Evolutionary conservation across 2,797 vertebrate species (phyloP).

Genomic region (Platyrinchus mystaceus): DNA sequence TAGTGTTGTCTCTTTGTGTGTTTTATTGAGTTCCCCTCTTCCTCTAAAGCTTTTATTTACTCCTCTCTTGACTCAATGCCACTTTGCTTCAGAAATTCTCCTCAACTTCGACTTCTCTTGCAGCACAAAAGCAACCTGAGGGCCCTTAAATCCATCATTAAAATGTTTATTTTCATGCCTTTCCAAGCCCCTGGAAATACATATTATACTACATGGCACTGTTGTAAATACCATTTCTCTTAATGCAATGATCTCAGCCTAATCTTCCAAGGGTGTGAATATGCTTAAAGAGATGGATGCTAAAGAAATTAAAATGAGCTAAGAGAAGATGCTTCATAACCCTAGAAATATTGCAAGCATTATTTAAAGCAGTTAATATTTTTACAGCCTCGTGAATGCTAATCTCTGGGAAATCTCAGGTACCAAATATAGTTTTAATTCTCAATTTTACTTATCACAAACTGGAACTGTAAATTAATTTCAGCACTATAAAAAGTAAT

Average conservation of each 20-base stretch:
- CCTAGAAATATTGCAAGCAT: constrained; percentile 48
- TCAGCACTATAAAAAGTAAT: constrained; percentile 59
- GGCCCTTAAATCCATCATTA: constrained; percentile 1
- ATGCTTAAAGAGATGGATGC: constrained; percentile 6
- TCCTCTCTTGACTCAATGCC: not conserved
- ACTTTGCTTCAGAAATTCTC: not conserved
- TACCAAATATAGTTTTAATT: constrained; percentile 67
- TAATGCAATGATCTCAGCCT: constrained; percentile 19
- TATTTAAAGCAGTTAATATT: constrained; percentile 69
- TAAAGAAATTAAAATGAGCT: constrained; percentile 51
- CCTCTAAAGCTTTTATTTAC: no score
- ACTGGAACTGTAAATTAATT: constrained; percentile 66
- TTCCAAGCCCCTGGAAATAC: constrained; percentile 13
- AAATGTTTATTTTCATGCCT: not conserved
- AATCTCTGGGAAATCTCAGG: constrained; percentile 54
- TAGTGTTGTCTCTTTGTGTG: not conserved
- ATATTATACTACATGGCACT: not conserved
- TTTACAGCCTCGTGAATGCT: constrained; percentile 55
- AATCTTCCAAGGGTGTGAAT: constrained; percentile 46
- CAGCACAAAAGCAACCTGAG: not conserved
- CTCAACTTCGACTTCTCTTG: not conserved
- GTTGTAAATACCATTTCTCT: constrained; percentile 51
- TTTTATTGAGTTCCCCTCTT: not conserved
- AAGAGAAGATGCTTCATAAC: constrained; percentile 36
- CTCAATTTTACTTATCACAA: constrained; percentile 48